Base-by-base conservation (phyloP, 1,140 invertebrate genomes). In the Pseudomyrmex sp. region DNA sequence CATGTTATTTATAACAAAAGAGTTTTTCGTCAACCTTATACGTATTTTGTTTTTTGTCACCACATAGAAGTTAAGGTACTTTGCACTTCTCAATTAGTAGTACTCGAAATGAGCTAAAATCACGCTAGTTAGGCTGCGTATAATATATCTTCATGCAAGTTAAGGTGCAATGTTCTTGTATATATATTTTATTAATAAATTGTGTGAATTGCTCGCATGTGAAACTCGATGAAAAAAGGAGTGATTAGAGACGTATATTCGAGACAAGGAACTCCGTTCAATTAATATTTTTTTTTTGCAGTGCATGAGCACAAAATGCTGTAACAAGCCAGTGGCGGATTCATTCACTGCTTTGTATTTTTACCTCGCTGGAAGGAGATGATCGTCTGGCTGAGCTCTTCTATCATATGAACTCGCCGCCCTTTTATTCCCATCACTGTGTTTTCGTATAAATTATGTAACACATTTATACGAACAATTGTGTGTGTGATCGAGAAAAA, bases 351-450 rank as follows among this genome's bases (percentile, higher is more conserved):
- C 72, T 84, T 83, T 88, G 35, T 35, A n/a, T 20, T 10, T 95
- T 97, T 97, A 99, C 98, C 98, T 98, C 98, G 96, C 96, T 99
- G 98, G 96, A 99, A 99, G 93, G 98, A 99, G 96, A 99, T 99
- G 95, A 99, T 98, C 91, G 98, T 99, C 95, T 98, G 98, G 95
- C 98, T 98, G 94, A 99, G 96, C 95, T 99, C 98, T 96, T 99
- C 98, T 94, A 99, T 99, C 97, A 99, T 98, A 96, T 99, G 98
- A 94, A 99, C 98, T 93, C 98, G 96, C 92, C 98, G 96, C 93
- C 98, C 98, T 95, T 98, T 99, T 96, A 99, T 98, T 95, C 98
- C 98, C 98, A 99, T 99, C 95, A 99, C 98, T 98, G 96, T 94
- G 91, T 93, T 91, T 92, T 92, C 86, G 87, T 92, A 91, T 89